phyloP scores from a whole-genome alignment of 2,113 vertebrate species.

The Ciconia boyciana region DNA sequence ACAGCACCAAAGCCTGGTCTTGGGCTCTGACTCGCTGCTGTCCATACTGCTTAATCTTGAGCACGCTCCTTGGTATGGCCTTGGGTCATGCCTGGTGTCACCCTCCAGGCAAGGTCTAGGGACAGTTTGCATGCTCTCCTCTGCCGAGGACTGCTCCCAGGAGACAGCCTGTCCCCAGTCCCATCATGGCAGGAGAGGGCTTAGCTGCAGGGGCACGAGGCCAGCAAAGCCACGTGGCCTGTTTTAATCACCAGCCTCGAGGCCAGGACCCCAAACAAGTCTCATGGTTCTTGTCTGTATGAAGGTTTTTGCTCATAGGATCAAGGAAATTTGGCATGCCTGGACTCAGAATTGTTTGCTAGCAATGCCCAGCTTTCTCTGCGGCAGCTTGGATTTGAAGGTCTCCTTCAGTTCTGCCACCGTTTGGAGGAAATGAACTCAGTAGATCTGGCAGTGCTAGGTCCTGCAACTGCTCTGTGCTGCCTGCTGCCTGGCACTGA shows the following conservation, averaged over 20 bases:
- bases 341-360: neutral
- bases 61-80: neutral
- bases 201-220: neutral
- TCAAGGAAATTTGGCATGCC: neutral
- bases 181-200: fast-evolving
- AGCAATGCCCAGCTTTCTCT: neutral
- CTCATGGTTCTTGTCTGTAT: neutral
- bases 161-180: neutral
- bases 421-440: neutral
- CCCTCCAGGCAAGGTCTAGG: neutral
- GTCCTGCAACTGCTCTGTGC: neutral
- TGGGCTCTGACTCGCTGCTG: neutral
- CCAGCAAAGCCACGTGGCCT: neutral
- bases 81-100: fast-evolving
- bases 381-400: neutral
- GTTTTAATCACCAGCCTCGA: neutral
- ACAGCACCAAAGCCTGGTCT: neutral
- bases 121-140: neutral
- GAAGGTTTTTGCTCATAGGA: neutral
- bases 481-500: neutral
- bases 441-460: neutral
- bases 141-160: fast-evolving
- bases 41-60: neutral
- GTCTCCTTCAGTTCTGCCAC: neutral
- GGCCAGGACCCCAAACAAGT: neutral